Percentiles rank a stretch among this genome's conserved stretches.
Evolutionary conservation across 1,140 invertebrate genomes (phyloP).

Genomic region (Lamellibrachia luymesi): DNA sequence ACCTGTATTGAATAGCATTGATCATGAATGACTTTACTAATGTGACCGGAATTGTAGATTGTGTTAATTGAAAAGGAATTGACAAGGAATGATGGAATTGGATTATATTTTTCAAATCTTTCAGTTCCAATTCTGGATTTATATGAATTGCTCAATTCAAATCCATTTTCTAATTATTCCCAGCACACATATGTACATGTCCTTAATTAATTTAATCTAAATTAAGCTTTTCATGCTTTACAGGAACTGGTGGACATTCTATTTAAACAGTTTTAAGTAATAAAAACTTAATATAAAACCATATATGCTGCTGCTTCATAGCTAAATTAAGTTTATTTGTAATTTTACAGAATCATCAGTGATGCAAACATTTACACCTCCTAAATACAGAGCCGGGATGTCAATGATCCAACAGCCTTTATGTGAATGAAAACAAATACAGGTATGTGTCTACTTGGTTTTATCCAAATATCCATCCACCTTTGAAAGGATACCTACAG

Average conservation of each 20-base stretch:
- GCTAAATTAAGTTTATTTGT: neutral
- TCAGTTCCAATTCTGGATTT: too few relatives aligned
- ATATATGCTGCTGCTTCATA: neutral
- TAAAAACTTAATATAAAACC: too few relatives aligned
- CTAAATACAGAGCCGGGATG: neutral
- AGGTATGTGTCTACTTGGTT: neutral
- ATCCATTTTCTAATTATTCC: neutral
- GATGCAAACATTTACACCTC: neutral
- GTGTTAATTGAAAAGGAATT: neutral
- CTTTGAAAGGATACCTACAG: too few relatives aligned
- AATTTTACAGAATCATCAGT: neutral
- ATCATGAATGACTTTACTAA: neutral
- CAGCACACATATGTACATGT: neutral
- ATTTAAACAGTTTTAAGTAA: neutral
- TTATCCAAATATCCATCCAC: neutral
- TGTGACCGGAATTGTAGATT: neutral
- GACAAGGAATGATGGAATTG: neutral
- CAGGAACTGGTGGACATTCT: neutral
- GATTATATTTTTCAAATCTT: neutral
- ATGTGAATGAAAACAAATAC: neutral
- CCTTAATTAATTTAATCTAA: neutral
- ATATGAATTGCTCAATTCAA: too few relatives aligned
- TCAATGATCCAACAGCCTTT: neutral
- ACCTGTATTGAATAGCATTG: neutral
- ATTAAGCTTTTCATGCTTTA: neutral